Evolutionary conservation across 2,113 vertebrate genomes (phyloP).

Genomic region (Merops nubicus): DNA sequence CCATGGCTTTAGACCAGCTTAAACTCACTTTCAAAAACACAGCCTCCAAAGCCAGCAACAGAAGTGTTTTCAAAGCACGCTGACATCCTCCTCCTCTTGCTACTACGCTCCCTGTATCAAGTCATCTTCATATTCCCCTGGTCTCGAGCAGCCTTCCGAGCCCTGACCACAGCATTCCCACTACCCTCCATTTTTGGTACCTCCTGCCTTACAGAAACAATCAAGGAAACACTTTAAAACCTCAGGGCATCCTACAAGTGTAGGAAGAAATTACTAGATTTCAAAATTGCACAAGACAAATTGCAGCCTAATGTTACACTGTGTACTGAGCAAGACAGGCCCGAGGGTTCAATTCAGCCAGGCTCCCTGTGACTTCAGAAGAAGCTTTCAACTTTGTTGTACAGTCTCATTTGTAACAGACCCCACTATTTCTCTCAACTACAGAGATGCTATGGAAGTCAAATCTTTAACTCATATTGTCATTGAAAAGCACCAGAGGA

Average conservation of each 20-base stretch:
- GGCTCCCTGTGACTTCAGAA: not conserved
- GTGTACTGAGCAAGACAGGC: rapidly evolving
- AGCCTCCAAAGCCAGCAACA: not conserved
- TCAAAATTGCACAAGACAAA: not conserved
- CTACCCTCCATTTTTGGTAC: not conserved
- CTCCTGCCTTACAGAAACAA: not conserved
- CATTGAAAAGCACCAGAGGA: not conserved
- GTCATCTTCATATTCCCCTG: not conserved
- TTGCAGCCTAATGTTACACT: not conserved
- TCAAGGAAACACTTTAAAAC: not conserved
- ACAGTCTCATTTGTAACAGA: not conserved
- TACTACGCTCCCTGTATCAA: rapidly evolving
- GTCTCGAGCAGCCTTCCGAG: not conserved
- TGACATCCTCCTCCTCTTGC: not conserved
- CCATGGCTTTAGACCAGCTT: not conserved
- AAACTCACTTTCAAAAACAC: not conserved
- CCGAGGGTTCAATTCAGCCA: not conserved
- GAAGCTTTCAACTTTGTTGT: not conserved
- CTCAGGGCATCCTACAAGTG: not conserved
- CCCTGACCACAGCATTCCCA: not conserved
- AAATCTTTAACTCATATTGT: not conserved
- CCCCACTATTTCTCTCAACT: not conserved
- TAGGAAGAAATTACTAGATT: not conserved
- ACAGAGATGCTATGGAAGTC: not conserved
- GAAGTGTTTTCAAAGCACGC: not conserved